phyloP scores from a whole-genome alignment of 53 echinoderm and acorn worm species.

The Crossaster papposus region DNA sequence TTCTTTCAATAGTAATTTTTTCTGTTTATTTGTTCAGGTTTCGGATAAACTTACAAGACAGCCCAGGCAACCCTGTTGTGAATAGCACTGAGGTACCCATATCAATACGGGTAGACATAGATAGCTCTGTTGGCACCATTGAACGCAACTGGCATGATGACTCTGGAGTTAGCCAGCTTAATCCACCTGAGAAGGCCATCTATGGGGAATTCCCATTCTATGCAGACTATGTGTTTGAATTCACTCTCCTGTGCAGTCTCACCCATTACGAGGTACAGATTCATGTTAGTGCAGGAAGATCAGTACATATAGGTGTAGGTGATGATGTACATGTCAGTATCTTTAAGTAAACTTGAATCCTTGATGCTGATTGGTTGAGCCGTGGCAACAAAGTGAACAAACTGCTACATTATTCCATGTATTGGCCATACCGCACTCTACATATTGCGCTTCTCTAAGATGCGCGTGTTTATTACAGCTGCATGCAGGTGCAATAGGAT shows the following conservation, averaged over 20 bases:
- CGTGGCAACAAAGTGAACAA: too few relatives aligned
- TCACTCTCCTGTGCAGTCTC: constrained; percentile 1
- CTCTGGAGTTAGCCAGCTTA: not conserved
- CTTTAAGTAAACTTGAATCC: too few relatives aligned
- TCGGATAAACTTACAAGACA: constrained; percentile 22
- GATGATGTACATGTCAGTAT: too few relatives aligned
- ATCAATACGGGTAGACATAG: constrained; percentile 9
- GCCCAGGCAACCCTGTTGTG: not conserved
- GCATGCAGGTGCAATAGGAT: too few relatives aligned
- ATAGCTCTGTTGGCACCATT: not conserved
- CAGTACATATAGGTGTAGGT: too few relatives aligned
- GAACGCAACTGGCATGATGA: constrained; percentile 28
- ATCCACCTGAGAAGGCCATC: not conserved
- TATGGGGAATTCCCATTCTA: constrained; percentile 24
- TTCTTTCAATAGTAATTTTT: too few relatives aligned
- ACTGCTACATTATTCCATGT: too few relatives aligned
- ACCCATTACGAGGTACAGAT: constrained; percentile 11
- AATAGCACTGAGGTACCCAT: not conserved
- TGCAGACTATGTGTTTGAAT: constrained; percentile 17
- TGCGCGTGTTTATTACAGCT: too few relatives aligned
- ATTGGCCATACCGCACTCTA: too few relatives aligned
- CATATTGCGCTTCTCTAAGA: too few relatives aligned
- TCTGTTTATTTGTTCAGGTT: constrained; percentile 5
- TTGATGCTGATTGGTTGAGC: too few relatives aligned
- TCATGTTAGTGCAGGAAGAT: not conserved